Evolutionary conservation across 1,140 invertebrate species (phyloP).

Genomic region (Asbolus verrucosus): DNA sequence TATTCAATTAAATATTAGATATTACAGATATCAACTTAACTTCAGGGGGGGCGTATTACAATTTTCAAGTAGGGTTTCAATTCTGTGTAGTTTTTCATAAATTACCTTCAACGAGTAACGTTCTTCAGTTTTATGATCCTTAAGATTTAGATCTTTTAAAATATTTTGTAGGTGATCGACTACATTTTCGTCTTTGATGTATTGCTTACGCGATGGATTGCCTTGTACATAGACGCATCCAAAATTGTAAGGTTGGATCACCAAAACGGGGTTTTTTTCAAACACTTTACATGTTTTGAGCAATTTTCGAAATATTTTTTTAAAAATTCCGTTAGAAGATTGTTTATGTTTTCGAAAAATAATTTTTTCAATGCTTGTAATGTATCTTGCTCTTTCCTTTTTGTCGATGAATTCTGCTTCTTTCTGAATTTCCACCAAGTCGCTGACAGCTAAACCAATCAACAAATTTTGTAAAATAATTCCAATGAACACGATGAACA

Average conservation of each 20-base stretch:
- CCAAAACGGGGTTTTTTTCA: neutral
- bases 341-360: constrained; percentile 1
- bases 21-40: too few relatives aligned
- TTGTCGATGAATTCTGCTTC: constrained; percentile 30
- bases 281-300: constrained; percentile 2
- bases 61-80: too few relatives aligned
- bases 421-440: constrained; percentile 24
- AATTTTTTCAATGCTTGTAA: constrained; percentile 23
- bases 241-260: constrained; percentile 30
- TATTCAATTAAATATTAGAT: too few relatives aligned
- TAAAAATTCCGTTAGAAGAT: neutral
- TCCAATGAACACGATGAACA: constrained; percentile 11
- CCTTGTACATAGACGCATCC: constrained; percentile 23
- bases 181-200: too few relatives aligned
- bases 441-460: constrained; percentile 36
- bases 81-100: too few relatives aligned
- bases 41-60: too few relatives aligned
- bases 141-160: too few relatives aligned
- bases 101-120: too few relatives aligned
- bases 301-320: neutral
- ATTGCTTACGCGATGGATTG: too few relatives aligned
- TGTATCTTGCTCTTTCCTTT: constrained; percentile 23
- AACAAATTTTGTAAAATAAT: constrained; percentile 36
- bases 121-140: too few relatives aligned
- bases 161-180: too few relatives aligned